Conservation (phyloP, 2,888 invertebrate genomes). For the Cephus pygmeus region DNA sequence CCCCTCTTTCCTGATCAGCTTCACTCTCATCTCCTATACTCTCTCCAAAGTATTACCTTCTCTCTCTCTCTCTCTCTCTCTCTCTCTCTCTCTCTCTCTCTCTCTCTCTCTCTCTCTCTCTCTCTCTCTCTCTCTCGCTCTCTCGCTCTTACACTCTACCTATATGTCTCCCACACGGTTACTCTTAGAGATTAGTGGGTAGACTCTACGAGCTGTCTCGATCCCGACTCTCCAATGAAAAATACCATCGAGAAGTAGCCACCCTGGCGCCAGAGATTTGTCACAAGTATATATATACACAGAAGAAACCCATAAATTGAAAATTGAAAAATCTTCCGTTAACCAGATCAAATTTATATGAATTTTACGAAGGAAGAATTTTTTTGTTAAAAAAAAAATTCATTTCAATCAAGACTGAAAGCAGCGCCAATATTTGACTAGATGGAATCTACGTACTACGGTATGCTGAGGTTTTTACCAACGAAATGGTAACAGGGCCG, state of each 20-base stretch:
- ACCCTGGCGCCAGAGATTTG: constrained; percentile 43
- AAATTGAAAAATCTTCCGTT: no score
- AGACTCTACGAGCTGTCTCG: neutral
- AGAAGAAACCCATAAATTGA: no score
- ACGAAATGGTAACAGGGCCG: neutral
- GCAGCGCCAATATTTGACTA: neutral
- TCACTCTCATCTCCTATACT: neutral
- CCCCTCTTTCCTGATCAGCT: neutral
- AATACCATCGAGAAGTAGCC: constrained; percentile 29
- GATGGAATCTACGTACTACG: no score
- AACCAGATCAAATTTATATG: no score
- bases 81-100: constrained; percentile 15
- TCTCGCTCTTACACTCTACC: constrained; percentile 5
- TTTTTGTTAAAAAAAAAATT: no score
- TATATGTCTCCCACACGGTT: neutral
- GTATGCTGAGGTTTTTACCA: neutral
- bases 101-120: constrained; percentile 23
- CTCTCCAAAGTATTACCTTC: neutral
- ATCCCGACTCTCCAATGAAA: neutral
- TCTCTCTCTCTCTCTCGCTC: constrained; percentile 29
- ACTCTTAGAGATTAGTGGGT: neutral
- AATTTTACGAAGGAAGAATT: no score
- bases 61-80: constrained; percentile 33
- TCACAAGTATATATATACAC: constrained; percentile 3
- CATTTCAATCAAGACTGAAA: neutral